Evolutionary conservation across 1,140 invertebrate genomes (phyloP).

Genomic region (Pogonomyrmex californicus): DNA sequence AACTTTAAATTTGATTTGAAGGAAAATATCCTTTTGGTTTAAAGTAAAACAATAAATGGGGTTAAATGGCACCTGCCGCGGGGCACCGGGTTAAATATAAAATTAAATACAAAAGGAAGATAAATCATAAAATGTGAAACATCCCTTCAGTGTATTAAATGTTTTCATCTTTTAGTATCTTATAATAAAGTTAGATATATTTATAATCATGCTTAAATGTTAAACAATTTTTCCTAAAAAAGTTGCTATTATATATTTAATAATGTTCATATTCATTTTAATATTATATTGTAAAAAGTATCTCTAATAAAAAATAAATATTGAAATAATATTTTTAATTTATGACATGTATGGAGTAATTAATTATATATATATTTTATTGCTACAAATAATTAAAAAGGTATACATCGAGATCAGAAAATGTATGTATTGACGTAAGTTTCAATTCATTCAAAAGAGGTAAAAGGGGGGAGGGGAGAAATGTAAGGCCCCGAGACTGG

Average conservation of each 20-base stretch:
- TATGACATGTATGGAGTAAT: not conserved
- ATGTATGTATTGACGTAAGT: not conserved
- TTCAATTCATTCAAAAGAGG: too few species aligned
- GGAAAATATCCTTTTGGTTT: too few species aligned
- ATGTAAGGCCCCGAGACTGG: conserved; percentile 41
- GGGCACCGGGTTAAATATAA: not conserved
- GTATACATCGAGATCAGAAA: not conserved
- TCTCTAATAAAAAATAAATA: not conserved
- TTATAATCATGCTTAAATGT: not conserved
- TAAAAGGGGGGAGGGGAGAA: too few species aligned
- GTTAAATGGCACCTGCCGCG: too few species aligned
- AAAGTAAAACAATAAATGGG: too few species aligned
- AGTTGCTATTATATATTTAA: not conserved
- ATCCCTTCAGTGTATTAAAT: not conserved
- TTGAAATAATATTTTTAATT: not conserved
- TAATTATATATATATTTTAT: not conserved
- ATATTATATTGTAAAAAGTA: too few species aligned
- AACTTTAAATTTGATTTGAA: too few species aligned
- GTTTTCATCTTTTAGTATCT: not conserved
- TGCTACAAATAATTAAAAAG: not conserved
- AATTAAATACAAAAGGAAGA: not conserved
- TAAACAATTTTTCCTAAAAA: not conserved
- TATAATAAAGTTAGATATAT: not conserved
- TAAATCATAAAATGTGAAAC: not conserved
- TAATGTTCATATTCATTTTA: not conserved